Conservation (phyloP, 2,888 invertebrate genomes). For the Drosophila subsilvestris region DNA sequence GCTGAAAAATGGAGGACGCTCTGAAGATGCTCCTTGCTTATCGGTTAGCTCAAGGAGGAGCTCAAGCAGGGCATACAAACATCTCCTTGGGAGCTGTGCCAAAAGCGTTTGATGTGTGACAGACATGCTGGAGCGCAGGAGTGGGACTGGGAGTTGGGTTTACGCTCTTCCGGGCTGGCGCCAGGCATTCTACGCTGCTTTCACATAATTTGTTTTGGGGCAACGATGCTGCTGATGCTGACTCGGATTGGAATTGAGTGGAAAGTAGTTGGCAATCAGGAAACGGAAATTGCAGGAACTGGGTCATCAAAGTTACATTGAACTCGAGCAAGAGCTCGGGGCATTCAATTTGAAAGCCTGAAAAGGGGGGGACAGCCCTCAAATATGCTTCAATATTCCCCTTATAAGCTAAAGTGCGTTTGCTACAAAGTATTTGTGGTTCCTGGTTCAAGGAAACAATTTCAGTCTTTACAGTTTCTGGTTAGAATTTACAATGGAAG, state of each 20-base stretch:
- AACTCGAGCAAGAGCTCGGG: slow-evolving; percentile 16
- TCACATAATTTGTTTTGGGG: background rate
- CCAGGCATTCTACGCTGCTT: background rate
- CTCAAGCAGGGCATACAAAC: slow-evolving; percentile 5
- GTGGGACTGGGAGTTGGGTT: background rate
- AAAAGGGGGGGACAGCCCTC: background rate
- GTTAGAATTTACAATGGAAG: too few species aligned
- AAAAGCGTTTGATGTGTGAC: slow-evolving; percentile 50
- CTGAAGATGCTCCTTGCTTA: slow-evolving; percentile 9
- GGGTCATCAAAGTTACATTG: slow-evolving; percentile 39
- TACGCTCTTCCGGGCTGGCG: slow-evolving; percentile 19
- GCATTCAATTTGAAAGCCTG: background rate
- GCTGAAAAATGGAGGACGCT: slow-evolving; percentile 4
- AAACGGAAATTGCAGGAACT: slow-evolving; percentile 47
- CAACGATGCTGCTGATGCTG: slow-evolving; percentile 12
- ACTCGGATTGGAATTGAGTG: slow-evolving; percentile 35
- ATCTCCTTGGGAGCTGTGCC: slow-evolving; percentile 47
- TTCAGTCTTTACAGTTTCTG: too few species aligned
- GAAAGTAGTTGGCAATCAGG: slow-evolving; percentile 45
- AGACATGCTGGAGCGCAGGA: slow-evolving; percentile 14
- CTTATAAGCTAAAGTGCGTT: background rate
- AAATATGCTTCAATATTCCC: background rate
- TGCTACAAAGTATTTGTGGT: background rate
- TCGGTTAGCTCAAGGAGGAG: slow-evolving; percentile 3
- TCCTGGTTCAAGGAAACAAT: background rate